A percentile compares a stretch with the other conserved stretches of the same genome.
Conservation (phyloP, 2,113 vertebrate genomes). For the Tichodroma muraria region DNA sequence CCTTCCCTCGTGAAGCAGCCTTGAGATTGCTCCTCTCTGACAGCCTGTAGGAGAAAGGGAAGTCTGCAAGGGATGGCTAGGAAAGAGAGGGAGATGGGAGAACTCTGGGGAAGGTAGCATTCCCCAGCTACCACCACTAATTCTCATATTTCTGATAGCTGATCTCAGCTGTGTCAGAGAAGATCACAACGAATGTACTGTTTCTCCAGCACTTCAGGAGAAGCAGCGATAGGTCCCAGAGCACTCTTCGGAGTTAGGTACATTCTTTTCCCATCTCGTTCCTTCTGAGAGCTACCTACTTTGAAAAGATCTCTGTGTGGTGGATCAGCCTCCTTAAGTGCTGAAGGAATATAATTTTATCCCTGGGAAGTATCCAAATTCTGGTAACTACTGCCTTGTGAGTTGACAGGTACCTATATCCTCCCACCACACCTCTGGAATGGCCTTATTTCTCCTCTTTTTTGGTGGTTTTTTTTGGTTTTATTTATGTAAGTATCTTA, state of each 20-base stretch:
- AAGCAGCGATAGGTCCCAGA: background rate
- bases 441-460: background rate
- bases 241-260: background rate
- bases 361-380: background rate
- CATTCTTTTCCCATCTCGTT: background rate
- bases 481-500: background rate
- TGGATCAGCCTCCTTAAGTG: background rate
- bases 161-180: background rate
- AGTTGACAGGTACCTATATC: background rate
- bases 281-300: background rate
- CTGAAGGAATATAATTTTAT: background rate
- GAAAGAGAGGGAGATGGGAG: background rate
- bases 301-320: background rate
- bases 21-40: background rate
- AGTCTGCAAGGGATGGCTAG: background rate
- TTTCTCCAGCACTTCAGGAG: background rate
- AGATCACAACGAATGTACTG: background rate
- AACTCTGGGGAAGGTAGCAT: background rate
- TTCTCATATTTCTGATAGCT: background rate
- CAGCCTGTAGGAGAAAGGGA: background rate
- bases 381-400: background rate
- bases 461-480: too few species aligned
- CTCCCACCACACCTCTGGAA: background rate
- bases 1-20: background rate
- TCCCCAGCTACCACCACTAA: background rate